Base-by-base conservation (phyloP, 2,888 invertebrate species). In the Tetragonisca angustula region DNA sequence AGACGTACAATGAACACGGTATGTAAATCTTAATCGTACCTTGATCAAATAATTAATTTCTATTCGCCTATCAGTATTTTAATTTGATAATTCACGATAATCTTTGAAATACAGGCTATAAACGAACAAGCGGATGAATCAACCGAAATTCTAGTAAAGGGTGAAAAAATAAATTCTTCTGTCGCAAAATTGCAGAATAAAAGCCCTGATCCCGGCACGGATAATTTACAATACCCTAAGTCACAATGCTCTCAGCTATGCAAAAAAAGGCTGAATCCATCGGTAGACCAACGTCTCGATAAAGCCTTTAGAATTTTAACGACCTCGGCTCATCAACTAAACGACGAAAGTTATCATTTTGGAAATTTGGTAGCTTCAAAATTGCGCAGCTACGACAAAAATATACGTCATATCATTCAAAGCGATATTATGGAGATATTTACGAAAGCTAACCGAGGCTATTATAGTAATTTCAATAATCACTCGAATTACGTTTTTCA, bases 311-410 rank as follows among this genome's bases (percentile, higher is more conserved):
- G 21, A 49, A n/a, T 43, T n/a, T 49, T n/a, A 49, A n/a, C n/a
- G 5, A 36, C 65, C 6, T 49, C 24, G 49, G n/a, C 21, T 0
- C 43, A 49, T 1, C 15, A 24, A 13, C 2, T 13, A 2, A 49
- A 43, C 13, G 65, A 67, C n/a, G 43, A 49, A 13, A 49, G 65
- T 67, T 67, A 43, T 6, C 49, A 67, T 24, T 67, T 67, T 67
- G 65, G 65, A 4, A 67, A 67, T 15, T 67, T 67, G 21, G 43
- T 67, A 1, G 65, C 65, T 5, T 43, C 65, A 4, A 67, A 67
- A 49, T 49, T 67, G 17, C 43, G 49, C 17, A 49, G 4, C 1
- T 67, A n/a, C 24, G n/a, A 67, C 6, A 21, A 43, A 11, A 19
- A 21, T 21, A 21, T 64, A 13, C 64, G 64, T 21, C 36, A 36